Conservation (phyloP, 1,140 invertebrate species). For the Drosophila hydei region DNA sequence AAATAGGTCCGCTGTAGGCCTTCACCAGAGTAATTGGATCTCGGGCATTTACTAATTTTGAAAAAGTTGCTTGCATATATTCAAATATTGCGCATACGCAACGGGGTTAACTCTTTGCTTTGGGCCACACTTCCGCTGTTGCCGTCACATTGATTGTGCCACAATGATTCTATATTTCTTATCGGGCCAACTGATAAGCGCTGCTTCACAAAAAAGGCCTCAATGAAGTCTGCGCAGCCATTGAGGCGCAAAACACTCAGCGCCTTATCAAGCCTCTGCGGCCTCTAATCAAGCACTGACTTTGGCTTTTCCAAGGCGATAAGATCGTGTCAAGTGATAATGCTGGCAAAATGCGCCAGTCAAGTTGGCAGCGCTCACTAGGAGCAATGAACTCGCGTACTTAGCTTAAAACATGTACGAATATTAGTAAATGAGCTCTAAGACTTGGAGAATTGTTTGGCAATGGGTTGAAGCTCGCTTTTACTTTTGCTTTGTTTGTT, state of each 20-base stretch:
- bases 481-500: constrained; percentile 29
- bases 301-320: constrained; percentile 27
- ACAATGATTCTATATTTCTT: constrained; percentile 58
- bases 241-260: constrained; percentile 26
- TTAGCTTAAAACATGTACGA: background rate
- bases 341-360: background rate
- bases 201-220: constrained; percentile 45
- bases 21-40: constrained; percentile 2
- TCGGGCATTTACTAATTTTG: background rate
- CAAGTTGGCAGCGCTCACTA: background rate
- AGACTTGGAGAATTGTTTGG: background rate
- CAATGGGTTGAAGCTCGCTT: constrained; percentile 1
- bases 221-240: constrained; percentile 59
- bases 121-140: constrained; percentile 42
- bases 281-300: constrained; percentile 56
- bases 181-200: constrained; percentile 75
- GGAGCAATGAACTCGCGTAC: constrained; percentile 5
- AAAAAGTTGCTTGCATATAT: background rate
- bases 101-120: background rate
- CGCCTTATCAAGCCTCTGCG: constrained; percentile 1
- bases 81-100: constrained; percentile 51
- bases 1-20: constrained; percentile 26
- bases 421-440: background rate
- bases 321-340: background rate
- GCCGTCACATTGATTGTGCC: constrained; percentile 35